Evolutionary conservation across 2,888 invertebrate species (phyloP), one percentile per base, ranked within the genome.

Genomic region (Scaptomyza parva): DNA sequence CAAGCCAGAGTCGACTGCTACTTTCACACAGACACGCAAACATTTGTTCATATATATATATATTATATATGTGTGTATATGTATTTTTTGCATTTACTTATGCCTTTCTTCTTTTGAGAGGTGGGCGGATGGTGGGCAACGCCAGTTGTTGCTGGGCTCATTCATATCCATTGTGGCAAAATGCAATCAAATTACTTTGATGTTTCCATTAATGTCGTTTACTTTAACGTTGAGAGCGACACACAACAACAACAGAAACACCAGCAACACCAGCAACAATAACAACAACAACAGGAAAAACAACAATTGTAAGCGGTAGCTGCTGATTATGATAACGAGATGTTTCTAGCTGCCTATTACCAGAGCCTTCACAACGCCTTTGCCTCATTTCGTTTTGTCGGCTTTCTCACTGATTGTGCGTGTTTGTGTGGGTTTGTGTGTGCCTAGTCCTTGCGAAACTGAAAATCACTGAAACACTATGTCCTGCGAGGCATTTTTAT

Each of bases 151-250:
- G 58, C 60, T 52, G 52, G 69, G 47, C 76, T 74, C 83, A 79
- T 81, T 85, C 78, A 69, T 73, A 76, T 78, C 76, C 82, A 85
- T 85, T 84, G 82, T 76, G 82, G 67, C 58, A 69, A 81, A 83
- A 88, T 88, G 84, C 84, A 85, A 85, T 85, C 84, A 85, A 85
- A 85, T 85, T 85, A 86, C 88, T 88, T 85, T 85, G 84, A 85
- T 85, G 84, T 86, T 80, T 80, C 88, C 84, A 88, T 88, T 85
- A 85, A 85, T 86, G 84, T 88, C 84, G 78, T 86, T 88, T 88
- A 66, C 78, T 83, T 79, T 80, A 78, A 73, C 87, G 71, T 71
- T 70, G 66, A 71, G 55, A 55, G 67, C 53, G 41, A 51, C 48
- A 26, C 48, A 26, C 43, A 43, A 11, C 62, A 63, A 44, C 54